phyloP scores from a whole-genome alignment of 2,797 vertebrate genomes.

The Loris lydekkerianus region DNA sequence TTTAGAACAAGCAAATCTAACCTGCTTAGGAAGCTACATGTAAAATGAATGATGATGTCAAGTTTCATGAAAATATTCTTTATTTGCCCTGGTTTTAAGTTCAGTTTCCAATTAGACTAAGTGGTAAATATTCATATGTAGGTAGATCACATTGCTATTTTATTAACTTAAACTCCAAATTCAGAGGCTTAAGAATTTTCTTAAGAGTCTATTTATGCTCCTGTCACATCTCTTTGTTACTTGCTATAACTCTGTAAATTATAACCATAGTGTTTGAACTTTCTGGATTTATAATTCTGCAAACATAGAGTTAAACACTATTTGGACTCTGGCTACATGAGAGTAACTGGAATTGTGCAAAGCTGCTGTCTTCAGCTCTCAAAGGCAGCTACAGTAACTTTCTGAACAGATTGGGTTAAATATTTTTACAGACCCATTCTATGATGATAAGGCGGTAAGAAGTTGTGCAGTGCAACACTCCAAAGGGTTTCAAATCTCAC shows the following conservation, averaged over 20 bases:
- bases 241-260: neutral
- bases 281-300: slow-evolving; percentile 71
- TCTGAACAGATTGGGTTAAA: slow-evolving; percentile 86
- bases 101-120: slow-evolving; percentile 57
- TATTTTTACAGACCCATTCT: slow-evolving; percentile 75
- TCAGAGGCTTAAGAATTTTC: slow-evolving; percentile 47
- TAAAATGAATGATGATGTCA: slow-evolving; percentile 77
- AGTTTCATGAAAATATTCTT: slow-evolving; percentile 58
- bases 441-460: slow-evolving; percentile 84
- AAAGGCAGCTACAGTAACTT: slow-evolving; percentile 81
- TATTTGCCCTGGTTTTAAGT: slow-evolving; percentile 67
- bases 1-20: slow-evolving; percentile 74
- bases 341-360: slow-evolving; percentile 73
- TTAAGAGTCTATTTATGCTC: slow-evolving; percentile 8
- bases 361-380: slow-evolving; percentile 60
- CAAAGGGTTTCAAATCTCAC: slow-evolving; percentile 85
- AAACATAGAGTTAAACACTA: slow-evolving; percentile 82
- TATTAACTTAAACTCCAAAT: slow-evolving; percentile 62
- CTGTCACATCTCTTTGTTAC: slow-evolving; percentile 38
- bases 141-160: slow-evolving; percentile 18
- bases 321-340: slow-evolving; percentile 77
- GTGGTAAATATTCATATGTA: slow-evolving; percentile 51
- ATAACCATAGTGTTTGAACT: slow-evolving; percentile 37
- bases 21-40: slow-evolving; percentile 71
- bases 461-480: slow-evolving; percentile 85